Evolutionary conservation across 2,888 invertebrate species (phyloP), one percentile per base, ranked within the genome.

Genomic region (Encarsia formosa): DNA sequence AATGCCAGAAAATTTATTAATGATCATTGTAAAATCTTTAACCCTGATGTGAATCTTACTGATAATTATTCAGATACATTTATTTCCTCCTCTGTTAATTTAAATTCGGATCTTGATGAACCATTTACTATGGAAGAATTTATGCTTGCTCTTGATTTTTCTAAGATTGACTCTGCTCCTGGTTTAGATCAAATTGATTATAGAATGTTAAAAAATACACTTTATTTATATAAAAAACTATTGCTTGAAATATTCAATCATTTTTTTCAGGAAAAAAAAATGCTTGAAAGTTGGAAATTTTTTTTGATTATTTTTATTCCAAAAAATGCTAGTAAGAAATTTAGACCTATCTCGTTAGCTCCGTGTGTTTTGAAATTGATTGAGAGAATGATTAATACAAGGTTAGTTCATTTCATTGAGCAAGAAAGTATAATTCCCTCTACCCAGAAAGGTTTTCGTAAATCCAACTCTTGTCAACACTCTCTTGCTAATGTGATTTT

Each of bases 121-220:
- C 24, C 24, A 3, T 40, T 40, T 24, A 5, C 6, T n/a, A 15
- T 24, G 15, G 18, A 40, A 2, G 40, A 48, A 34, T 8, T 40
- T 1, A 23, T 23, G 1, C 5, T 29, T 8, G 40, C 41, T 1
- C 13, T 48, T 5, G 9, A 32, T 3, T 6, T 41, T 2, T 16
- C 13, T n/a, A 48, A 40, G n/a, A 13, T 4, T 2, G 19, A 32
- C 1, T 41, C 41, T 4, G 6, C 40, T 2, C 40, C 32, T 3
- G 48, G 40, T 2, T 34, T 48, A 5, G 48, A 48, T 23, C 40
- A 48, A 40, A 48, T 48, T 8, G 32, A 40, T 3, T 19, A 34
- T 29, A 8, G 19, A 40, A 40, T 34, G 22, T 15, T 48, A 9
- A 40, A 48, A 19, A n/a, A 40, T 15, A 13, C 40, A 1, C 41